Base-by-base conservation (phyloP, 1,140 invertebrate species). In the Ditylenchus dipsaci region DNA sequence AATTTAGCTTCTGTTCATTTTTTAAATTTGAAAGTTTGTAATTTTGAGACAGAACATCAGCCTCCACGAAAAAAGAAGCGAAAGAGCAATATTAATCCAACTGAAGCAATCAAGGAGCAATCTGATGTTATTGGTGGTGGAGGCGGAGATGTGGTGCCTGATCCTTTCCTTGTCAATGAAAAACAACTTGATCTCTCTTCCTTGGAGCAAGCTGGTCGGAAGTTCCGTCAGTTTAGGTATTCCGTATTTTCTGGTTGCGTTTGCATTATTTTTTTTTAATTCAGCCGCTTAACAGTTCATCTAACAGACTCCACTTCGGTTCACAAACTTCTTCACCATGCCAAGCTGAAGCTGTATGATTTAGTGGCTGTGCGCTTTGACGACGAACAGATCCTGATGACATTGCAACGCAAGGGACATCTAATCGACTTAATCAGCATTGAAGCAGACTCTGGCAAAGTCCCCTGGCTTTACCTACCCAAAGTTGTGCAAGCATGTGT, bases 181-280 rank as follows among this genome's bases (percentile, higher is more conserved):
- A 43, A 56, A 19, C 38, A 76, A 47, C 49, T 82, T 30, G 73
- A 83, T 65, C 30, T 77, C 17, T 73, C 49, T 30, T 27, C 57
- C 7, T 63, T 82, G 5, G 69, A 79, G 21, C 64, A 56, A 53
- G 59, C 33, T 27, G 80, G 81, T 23, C 77, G 74, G 60, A 58
- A 67, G 19, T 82, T 82, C 58, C 72, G 80, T 0, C 79, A 83
- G 57, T 80, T 79, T 64, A 82, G 75, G 77, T 78, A 65, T 11
- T 38, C 11, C 19, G 19, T 23, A 61, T 33, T 53, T n/a, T 33
- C 23, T 53, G 3, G 15, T 53, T 53, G n/a, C 3, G 15, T 21
- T 26, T 7, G 49, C n/a, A 53, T 21, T 21, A 7, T 53, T 53
- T 53, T 53, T 53, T 15, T 17, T 3, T 53, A 53, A 59, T 80